Evolutionary conservation across 2,888 invertebrate species (phyloP), one percentile per base, ranked within the genome.

Genomic region (Acronicta aceris): DNA sequence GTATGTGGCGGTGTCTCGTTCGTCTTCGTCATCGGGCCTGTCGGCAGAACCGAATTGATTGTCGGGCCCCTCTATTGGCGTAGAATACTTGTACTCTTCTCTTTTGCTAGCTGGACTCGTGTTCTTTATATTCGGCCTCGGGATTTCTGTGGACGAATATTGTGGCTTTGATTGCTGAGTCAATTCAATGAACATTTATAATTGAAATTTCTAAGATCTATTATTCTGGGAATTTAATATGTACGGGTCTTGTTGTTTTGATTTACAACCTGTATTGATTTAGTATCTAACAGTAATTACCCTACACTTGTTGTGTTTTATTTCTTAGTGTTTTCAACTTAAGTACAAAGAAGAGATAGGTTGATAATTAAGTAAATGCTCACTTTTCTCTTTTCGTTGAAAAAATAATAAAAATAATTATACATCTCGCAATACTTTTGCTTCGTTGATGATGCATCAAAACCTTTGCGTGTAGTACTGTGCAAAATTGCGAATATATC

Each of bases 21-120:
- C 94, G 53, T 96, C 96, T 80, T 96, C 96, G 72, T 97, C 96
- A 78, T 96, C 96, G 66, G 96, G 96, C 72, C 96, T 95, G 85
- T 97, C 97, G 27, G 97, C 97, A 13, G 97, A 97, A 25, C 96
- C 97, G 70, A 96, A 96, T 79, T 96, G 96, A 79, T 97, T 96
- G 84, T 96, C 96, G 71, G 96, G 96, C 1, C 90, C 92, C 80
- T 93, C 91, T 74, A 93, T 78, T 42, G 93, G 89, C 3, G 94
- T 92, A 0, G 92, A 89, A 69, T 90, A 93, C 53, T 88, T 90
- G 73, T 84, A 90, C 60, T 96, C 96, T 86, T 96, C 96, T 85
- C 96, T 96, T 50, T 89, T 92, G 57, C 87, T 87, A 50, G 90
- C 88, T 40, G 95, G 95, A 74, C 95, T 93, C 49, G 95, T 95